A percentile compares a stretch with the other conserved stretches of the same genome.
These are phyloP conservation scores for Macaria liturata DNA, from an alignment of 2,888 invertebrate species.

Conservation along the genomic window DNA sequence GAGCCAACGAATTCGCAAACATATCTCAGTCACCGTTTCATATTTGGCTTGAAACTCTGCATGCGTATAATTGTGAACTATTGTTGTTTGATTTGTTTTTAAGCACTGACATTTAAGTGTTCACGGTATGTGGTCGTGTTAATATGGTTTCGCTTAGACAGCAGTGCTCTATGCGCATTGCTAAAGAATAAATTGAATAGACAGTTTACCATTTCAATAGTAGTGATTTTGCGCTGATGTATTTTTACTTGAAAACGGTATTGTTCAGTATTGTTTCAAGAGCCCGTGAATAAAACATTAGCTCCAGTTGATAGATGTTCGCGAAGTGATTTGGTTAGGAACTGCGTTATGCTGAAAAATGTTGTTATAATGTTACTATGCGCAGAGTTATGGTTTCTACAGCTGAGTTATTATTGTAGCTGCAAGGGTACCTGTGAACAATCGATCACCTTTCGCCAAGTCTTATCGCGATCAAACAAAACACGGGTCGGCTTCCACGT, in stretches of 20 bases:
- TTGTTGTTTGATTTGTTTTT: slow-evolving; percentile 47
- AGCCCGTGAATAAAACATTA: not conserved
- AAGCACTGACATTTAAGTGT: slow-evolving; percentile 42
- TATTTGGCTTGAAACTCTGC: slow-evolving; percentile 46
- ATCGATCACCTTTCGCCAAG: slow-evolving; percentile 59
- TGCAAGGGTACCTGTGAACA: slow-evolving; percentile 43
- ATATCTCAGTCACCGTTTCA: slow-evolving; percentile 43
- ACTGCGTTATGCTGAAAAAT: not conserved
- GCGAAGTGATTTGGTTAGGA: not conserved
- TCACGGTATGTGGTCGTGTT: slow-evolving; percentile 22
- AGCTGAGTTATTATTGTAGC: no score
- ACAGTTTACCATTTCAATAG: slow-evolving; percentile 15
- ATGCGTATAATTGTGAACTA: slow-evolving; percentile 40
- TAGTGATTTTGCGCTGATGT: not conserved
- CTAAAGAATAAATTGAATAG: slow-evolving; percentile 11
- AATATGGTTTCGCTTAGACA: slow-evolving; percentile 26
- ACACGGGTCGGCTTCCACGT: slow-evolving; percentile 57
- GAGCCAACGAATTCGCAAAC: slow-evolving; percentile 47
- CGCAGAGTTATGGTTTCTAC: no score
- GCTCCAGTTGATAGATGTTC: not conserved
- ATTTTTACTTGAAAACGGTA: slow-evolving; percentile 1
- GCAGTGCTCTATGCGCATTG: not conserved
- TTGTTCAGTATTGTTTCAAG: slow-evolving; percentile 3
- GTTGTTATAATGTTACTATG: no score
- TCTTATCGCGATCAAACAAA: slow-evolving; percentile 58